phyloP scores from a whole-genome alignment of 2,888 invertebrate genomes.

The Merodon equestris region DNA sequence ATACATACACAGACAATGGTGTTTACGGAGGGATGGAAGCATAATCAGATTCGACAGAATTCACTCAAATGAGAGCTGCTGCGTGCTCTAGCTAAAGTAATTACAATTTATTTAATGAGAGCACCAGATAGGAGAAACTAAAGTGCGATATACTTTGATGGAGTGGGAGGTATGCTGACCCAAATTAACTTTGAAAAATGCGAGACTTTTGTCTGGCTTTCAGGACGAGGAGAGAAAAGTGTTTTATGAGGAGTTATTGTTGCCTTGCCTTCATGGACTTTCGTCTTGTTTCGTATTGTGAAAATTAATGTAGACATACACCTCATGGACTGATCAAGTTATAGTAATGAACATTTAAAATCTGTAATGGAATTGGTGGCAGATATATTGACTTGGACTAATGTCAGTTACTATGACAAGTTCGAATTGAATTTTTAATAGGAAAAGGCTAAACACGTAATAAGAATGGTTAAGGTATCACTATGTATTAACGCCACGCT shows the following conservation, averaged over 20 bases:
- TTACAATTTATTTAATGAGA: constrained; percentile 67
- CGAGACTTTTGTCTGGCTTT: constrained; percentile 4
- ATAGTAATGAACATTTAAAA: too few relatives aligned
- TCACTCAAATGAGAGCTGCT: constrained; percentile 62
- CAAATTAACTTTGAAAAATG: constrained; percentile 61
- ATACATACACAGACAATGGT: background rate
- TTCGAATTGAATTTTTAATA: too few relatives aligned
- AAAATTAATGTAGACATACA: too few relatives aligned
- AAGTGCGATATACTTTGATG: constrained; percentile 43
- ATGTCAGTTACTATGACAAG: too few relatives aligned
- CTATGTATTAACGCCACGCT: too few relatives aligned
- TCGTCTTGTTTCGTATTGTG: too few relatives aligned
- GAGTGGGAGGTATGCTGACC: constrained; percentile 24
- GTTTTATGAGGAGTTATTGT: constrained; percentile 50
- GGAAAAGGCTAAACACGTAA: too few relatives aligned
- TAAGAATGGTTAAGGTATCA: too few relatives aligned
- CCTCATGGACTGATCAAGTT: too few relatives aligned
- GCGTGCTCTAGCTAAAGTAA: constrained; percentile 64
- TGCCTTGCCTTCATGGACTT: background rate
- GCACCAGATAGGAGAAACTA: constrained; percentile 58
- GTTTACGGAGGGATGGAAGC: background rate
- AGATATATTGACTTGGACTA: too few relatives aligned
- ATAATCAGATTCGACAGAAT: constrained; percentile 63
- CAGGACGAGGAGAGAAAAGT: constrained; percentile 17
- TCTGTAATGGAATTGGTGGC: too few relatives aligned